These are phyloP conservation scores for Phyllostomus hastatus DNA, from an alignment of 2,113 vertebrate genomes.

Conservation along the genomic window DNA sequence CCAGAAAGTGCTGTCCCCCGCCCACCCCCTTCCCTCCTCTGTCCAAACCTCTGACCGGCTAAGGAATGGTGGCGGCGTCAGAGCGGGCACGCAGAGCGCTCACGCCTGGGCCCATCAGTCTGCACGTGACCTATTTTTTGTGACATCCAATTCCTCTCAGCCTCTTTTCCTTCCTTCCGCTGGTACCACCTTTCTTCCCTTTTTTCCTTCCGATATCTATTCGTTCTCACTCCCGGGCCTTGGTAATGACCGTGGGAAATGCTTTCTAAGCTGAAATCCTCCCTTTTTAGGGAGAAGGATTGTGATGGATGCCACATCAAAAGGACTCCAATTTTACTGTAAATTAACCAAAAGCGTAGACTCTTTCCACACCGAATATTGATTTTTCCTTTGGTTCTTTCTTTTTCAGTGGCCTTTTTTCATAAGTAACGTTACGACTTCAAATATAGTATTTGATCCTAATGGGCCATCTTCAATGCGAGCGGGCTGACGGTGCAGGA, in stretches of 20 bases:
- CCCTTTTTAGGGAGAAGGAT: background rate
- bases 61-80: background rate
- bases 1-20: background rate
- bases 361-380: background rate
- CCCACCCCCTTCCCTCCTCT: background rate
- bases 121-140: background rate
- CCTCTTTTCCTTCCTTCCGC: background rate
- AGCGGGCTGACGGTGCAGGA: background rate
- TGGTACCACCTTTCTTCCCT: background rate
- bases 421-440: background rate
- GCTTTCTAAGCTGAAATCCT: background rate
- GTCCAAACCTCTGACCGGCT: background rate
- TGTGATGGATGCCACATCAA: background rate
- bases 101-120: background rate
- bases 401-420: background rate
- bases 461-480: background rate
- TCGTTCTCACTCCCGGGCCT: background rate
- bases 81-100: background rate
- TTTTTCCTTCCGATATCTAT: background rate
- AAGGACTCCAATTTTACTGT: background rate
- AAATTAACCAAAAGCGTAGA: background rate
- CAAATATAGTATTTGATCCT: background rate
- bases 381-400: background rate
- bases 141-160: background rate
- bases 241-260: background rate